These are phyloP conservation scores for Leptoclinus maculatus DNA, from an alignment of 2,797 vertebrate genomes.

Conservation along the genomic window DNA sequence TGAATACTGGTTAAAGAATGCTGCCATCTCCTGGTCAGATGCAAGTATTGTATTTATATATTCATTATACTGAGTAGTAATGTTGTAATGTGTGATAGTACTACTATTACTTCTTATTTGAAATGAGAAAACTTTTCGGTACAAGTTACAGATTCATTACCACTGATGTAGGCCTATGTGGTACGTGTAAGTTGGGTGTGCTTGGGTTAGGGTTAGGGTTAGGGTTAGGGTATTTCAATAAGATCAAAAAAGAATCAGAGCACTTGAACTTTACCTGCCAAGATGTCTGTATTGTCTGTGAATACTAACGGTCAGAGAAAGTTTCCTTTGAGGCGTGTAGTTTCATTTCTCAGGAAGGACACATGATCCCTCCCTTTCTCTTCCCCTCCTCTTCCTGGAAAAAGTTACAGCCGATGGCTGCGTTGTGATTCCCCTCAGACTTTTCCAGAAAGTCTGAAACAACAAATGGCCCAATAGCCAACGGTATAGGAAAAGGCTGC, in stretches of 20 bases:
- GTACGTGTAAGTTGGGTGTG: too few species aligned
- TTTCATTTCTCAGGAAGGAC: slow-evolving; percentile 1
- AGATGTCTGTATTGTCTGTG: neutral
- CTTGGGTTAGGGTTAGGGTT: too few species aligned
- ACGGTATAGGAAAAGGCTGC: neutral
- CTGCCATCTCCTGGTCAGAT: neutral
- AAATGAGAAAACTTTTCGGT: too few species aligned
- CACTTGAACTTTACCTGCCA: neutral
- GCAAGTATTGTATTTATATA: neutral
- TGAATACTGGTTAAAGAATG: neutral
- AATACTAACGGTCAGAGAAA: fast-evolving
- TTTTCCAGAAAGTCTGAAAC: neutral
- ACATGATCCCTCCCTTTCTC: neutral
- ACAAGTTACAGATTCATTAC: too few species aligned
- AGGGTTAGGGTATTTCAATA: too few species aligned
- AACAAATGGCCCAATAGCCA: neutral
- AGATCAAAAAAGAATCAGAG: neutral
- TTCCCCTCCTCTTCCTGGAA: neutral
- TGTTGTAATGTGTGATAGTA: too few species aligned
- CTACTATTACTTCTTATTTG: too few species aligned
- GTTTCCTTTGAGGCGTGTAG: neutral
- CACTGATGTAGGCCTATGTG: too few species aligned
- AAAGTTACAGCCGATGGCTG: neutral
- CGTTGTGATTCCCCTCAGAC: neutral
- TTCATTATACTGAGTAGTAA: too few species aligned